A percentile compares a stretch with the other conserved stretches of the same genome.
These are phyloP conservation scores for Rotaria magnacalcarata DNA, from an alignment of 2,888 invertebrate genomes.

Conservation along the genomic window DNA sequence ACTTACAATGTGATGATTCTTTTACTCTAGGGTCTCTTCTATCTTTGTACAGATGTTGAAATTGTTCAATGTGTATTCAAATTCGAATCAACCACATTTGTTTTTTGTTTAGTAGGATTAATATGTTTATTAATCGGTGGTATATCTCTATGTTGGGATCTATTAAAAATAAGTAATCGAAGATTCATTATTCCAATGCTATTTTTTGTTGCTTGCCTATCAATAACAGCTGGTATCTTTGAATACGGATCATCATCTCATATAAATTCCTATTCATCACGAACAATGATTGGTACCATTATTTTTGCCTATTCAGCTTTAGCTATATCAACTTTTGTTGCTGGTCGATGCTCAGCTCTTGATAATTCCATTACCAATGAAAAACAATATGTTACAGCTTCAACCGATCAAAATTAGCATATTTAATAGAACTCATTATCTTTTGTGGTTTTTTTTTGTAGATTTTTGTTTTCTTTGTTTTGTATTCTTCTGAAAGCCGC, in stretches of 20 bases:
- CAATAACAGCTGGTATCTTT: not conserved
- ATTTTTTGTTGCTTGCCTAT: not conserved
- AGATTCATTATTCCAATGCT: not conserved
- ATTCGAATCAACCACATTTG: not conserved
- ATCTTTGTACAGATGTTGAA: not conserved
- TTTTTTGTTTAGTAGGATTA: not conserved
- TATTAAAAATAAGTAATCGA: not conserved
- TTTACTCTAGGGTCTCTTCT: not conserved
- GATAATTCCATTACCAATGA: not conserved
- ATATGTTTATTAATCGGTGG: not conserved
- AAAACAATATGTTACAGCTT: not conserved
- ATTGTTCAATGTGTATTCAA: not conserved
- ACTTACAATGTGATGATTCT: not conserved
- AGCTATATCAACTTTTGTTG: slow-evolving; percentile 10
- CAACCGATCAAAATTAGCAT: not conserved
- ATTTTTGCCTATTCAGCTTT: slow-evolving; percentile 8
- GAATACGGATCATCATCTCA: not conserved
- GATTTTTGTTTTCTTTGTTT: too few relatives aligned
- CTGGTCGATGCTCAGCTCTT: slow-evolving; percentile 7
- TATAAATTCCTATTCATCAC: not conserved
- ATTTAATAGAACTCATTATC: not conserved
- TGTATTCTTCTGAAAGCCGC: too few relatives aligned
- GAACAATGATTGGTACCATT: not conserved
- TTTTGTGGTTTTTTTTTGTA: too few relatives aligned
- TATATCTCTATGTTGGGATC: not conserved